These are phyloP conservation scores for Pseudotriccus pelzelni DNA, from an alignment of 2,797 vertebrate genomes.

Conservation along the genomic window DNA sequence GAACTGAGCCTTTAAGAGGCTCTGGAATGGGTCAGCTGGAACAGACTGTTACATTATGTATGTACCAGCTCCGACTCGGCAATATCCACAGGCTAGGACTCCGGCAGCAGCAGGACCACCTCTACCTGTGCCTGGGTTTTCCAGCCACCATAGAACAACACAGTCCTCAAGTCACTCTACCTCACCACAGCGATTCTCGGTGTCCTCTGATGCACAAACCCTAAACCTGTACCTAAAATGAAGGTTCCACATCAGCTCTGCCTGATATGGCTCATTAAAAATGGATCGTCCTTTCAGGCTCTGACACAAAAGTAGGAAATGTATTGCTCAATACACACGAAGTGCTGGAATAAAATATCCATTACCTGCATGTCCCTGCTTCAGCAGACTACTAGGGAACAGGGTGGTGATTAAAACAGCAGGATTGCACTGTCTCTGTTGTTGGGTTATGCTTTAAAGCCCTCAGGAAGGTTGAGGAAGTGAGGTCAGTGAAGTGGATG, in stretches of 20 bases:
- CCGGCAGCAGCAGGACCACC: neutral
- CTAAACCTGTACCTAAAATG: conserved; percentile 14
- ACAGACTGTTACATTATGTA: neutral
- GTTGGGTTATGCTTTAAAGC: neutral
- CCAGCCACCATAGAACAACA: neutral
- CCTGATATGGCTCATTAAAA: conserved; percentile 30
- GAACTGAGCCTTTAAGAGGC: neutral
- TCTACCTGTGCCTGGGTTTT: neutral
- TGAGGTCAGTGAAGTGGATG: neutral
- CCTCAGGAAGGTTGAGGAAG: neutral
- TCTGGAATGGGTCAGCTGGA: neutral
- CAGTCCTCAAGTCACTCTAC: neutral
- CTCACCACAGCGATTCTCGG: neutral
- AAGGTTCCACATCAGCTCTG: neutral
- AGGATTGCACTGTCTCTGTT: neutral
- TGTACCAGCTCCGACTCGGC: neutral
- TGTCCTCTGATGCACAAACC: neutral
- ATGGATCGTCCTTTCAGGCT: conserved; percentile 18
- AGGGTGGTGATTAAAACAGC: neutral
- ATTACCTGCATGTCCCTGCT: neutral
- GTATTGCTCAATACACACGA: neutral
- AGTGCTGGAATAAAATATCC: conserved; percentile 2
- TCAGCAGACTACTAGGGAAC: neutral
- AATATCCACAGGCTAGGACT: neutral
- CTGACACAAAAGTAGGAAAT: conserved; percentile 24